Percentiles rank a stretch among this genome's conserved stretches.
phyloP scores from a whole-genome alignment of 30 jellyfish, hydroid and myxozoan genomes.

The Aurelia coerulea region DNA sequence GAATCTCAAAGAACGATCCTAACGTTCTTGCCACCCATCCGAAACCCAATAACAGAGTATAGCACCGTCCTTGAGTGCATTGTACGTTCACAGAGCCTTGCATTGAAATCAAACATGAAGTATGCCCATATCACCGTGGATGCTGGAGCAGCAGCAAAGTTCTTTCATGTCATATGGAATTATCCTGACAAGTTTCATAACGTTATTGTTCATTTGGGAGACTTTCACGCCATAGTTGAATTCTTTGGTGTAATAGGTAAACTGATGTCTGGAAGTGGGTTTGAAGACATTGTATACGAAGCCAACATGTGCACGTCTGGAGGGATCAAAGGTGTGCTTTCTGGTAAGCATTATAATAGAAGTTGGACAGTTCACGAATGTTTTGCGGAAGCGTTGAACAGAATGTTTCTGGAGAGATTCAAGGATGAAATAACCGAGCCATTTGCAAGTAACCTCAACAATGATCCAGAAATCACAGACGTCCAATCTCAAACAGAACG shows the following conservation, averaged over 20 bases:
- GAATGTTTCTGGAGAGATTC: constrained; percentile 25
- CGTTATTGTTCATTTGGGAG: constrained; percentile 14
- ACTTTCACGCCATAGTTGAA: constrained; percentile 23
- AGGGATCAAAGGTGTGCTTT: constrained; percentile 36
- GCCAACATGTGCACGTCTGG: constrained; percentile 40
- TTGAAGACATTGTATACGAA: constrained; percentile 34
- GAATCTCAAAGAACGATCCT: background rate
- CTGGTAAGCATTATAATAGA: constrained; percentile 51
- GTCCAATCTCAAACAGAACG: constrained; percentile 28
- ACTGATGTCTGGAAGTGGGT: constrained; percentile 26
- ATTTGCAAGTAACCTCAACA: constrained; percentile 32
- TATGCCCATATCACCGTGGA: constrained; percentile 9
- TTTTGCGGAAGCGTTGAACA: constrained; percentile 38
- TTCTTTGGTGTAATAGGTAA: background rate
- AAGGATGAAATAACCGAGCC: constrained; percentile 35
- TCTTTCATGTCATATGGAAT: constrained; percentile 18
- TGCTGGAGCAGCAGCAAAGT: constrained; percentile 35
- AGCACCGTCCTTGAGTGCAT: background rate
- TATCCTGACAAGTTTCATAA: constrained; percentile 4
- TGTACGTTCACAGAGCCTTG: background rate
- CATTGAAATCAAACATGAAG: background rate
- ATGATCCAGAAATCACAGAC: constrained; percentile 28
- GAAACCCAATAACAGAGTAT: background rate
- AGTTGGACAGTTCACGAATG: constrained; percentile 54
- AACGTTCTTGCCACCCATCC: background rate